phyloP scores from a whole-genome alignment of 2,888 invertebrate species.

The Labia minor region DNA sequence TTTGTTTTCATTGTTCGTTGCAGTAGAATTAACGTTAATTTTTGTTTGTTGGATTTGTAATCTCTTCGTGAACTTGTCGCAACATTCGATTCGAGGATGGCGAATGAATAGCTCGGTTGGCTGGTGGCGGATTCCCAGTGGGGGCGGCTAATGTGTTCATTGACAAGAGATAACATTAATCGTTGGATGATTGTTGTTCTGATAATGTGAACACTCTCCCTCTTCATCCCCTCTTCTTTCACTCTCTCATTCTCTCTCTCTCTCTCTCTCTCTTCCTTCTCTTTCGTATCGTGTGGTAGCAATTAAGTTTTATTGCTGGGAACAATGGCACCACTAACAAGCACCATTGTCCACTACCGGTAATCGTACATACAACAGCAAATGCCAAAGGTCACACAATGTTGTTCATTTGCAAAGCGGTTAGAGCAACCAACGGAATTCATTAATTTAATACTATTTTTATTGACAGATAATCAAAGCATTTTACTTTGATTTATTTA shows the following conservation, averaged over 20 bases:
- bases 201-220: background rate
- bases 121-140: background rate
- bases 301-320: background rate
- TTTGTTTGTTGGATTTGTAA: no score
- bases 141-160: background rate
- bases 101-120: no score
- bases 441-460: no score
- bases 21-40: no score
- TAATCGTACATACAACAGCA: background rate
- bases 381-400: slow-evolving; percentile 7
- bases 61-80: no score
- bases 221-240: background rate
- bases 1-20: no score
- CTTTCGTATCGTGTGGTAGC: background rate
- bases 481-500: no score
- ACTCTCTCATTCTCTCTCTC: no score
- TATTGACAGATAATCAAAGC: no score
- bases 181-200: background rate
- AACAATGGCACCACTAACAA: background rate
- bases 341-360: background rate
- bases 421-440: background rate
- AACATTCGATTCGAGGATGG: no score
- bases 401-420: slow-evolving; percentile 13
- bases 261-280: no score
- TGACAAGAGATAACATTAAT: slow-evolving; percentile 13